Conservation (phyloP, 2,888 invertebrate species). For the Nemotelus nigrinus region DNA sequence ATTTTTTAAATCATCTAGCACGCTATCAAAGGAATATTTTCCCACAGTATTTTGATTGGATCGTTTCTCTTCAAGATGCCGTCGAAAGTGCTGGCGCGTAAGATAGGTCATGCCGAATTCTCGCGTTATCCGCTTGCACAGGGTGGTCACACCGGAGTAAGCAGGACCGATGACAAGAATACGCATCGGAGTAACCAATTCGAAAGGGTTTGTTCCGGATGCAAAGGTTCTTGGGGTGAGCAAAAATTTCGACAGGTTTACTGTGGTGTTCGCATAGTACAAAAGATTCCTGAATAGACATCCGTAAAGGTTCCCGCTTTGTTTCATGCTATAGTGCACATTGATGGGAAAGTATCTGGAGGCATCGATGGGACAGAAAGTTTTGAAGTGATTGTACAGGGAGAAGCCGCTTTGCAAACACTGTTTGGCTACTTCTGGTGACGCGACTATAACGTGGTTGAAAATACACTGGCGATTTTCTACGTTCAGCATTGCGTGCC, state of each 20-base stretch:
- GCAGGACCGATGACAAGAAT: slow-evolving; percentile 72
- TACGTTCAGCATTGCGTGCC: background rate
- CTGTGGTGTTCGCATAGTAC: slow-evolving; percentile 69
- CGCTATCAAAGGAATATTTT: no score
- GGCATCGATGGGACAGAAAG: slow-evolving; percentile 73
- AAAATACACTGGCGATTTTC: slow-evolving; percentile 59
- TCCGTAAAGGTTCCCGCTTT: slow-evolving; percentile 65
- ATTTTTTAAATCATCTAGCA: no score
- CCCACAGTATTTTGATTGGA: no score
- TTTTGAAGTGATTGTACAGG: slow-evolving; percentile 72
- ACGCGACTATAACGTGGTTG: slow-evolving; percentile 69
- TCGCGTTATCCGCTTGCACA: slow-evolving; percentile 68
- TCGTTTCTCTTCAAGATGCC: no score
- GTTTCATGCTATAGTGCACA: slow-evolving; percentile 45
- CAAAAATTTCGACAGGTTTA: slow-evolving; percentile 67
- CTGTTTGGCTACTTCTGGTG: slow-evolving; percentile 68
- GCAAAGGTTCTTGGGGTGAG: slow-evolving; percentile 70
- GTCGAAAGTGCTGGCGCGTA: no score
- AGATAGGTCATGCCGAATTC: slow-evolving; percentile 65
- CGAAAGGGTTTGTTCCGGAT: slow-evolving; percentile 62
- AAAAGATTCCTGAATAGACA: slow-evolving; percentile 70
- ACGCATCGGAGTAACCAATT: slow-evolving; percentile 67
- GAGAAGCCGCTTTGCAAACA: slow-evolving; percentile 70
- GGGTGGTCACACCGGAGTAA: slow-evolving; percentile 71
- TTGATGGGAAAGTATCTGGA: slow-evolving; percentile 58